These are phyloP conservation scores for Brachionichthys hirsutus DNA, from an alignment of 2,113 vertebrate genomes.

Conservation along the genomic window DNA sequence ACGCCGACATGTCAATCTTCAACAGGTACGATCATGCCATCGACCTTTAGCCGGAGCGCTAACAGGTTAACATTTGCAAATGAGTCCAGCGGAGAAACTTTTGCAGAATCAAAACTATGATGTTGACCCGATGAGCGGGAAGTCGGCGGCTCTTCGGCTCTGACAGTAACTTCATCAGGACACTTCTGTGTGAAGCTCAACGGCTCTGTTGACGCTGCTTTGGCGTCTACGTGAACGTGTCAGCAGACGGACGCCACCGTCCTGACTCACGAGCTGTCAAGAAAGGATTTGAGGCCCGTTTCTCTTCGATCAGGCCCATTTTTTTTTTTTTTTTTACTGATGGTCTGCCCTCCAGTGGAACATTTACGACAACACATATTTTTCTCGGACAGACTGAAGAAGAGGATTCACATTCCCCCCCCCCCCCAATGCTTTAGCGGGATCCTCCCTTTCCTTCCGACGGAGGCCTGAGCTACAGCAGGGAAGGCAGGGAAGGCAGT, in stretches of 20 bases:
- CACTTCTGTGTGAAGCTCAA: background rate
- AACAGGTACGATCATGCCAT: no score
- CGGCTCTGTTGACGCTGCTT: background rate
- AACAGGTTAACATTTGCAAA: no score
- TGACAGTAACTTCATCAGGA: background rate
- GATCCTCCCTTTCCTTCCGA: slow-evolving; percentile 75
- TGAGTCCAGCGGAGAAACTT: no score
- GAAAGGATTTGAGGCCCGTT: slow-evolving; percentile 5
- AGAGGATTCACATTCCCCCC: slow-evolving; percentile 58
- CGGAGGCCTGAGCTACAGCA: slow-evolving; percentile 20
- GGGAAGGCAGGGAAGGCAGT: slow-evolving; percentile 34
- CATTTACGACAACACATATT: slow-evolving; percentile 17
- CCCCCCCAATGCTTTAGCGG: slow-evolving; percentile 68
- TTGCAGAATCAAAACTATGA: no score
- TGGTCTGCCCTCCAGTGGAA: slow-evolving; percentile 60
- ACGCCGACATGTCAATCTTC: no score
- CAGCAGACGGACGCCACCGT: background rate
- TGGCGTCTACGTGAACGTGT: background rate
- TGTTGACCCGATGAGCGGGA: no score
- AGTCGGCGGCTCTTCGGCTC: no score
- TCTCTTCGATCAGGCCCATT: slow-evolving; percentile 19
- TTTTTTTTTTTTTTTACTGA: no score
- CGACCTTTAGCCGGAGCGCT: no score
- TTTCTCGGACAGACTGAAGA: background rate
- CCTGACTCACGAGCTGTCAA: background rate